These are phyloP conservation scores for Nipponia nippon DNA, from an alignment of 2,113 vertebrate genomes.

Conservation along the genomic window DNA sequence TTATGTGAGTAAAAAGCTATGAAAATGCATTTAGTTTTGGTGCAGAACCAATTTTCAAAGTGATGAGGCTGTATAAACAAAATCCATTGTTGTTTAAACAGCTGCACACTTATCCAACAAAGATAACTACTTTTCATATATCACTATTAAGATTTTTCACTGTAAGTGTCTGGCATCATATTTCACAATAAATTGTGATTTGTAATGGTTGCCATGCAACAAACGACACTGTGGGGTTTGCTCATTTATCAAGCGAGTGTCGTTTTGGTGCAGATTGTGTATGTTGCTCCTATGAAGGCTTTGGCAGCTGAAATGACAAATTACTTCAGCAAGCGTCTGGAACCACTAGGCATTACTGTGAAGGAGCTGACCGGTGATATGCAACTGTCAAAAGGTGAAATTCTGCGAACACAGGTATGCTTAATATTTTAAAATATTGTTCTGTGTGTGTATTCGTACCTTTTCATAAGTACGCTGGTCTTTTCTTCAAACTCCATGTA, in stretches of 20 bases:
- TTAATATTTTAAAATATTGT: neutral
- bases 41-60: constrained; percentile 69
- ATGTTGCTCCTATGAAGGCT: constrained; percentile 98
- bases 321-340: constrained; percentile 95
- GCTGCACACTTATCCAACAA: constrained; percentile 61
- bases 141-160: constrained; percentile 83
- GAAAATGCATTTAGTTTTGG: constrained; percentile 66
- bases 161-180: constrained; percentile 74
- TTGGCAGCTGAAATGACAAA: constrained; percentile 99
- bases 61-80: constrained; percentile 67
- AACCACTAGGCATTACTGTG: constrained; percentile 88
- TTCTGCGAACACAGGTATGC: constrained; percentile 93
- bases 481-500: neutral
- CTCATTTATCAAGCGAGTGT: constrained; percentile 84
- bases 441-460: neutral
- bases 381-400: constrained; percentile 97
- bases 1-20: constrained; percentile 61
- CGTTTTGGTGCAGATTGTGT: constrained; percentile 86
- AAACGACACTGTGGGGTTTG: constrained; percentile 76
- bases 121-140: constrained; percentile 80
- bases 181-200: constrained; percentile 86
- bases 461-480: neutral
- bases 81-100: constrained; percentile 74
- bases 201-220: constrained; percentile 82
- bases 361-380: constrained; percentile 97